Percentiles rank a stretch among this genome's conserved stretches.
These are phyloP conservation scores for Prionailurus bengalensis DNA, from an alignment of 2,113 vertebrate species.

Conservation along the genomic window DNA sequence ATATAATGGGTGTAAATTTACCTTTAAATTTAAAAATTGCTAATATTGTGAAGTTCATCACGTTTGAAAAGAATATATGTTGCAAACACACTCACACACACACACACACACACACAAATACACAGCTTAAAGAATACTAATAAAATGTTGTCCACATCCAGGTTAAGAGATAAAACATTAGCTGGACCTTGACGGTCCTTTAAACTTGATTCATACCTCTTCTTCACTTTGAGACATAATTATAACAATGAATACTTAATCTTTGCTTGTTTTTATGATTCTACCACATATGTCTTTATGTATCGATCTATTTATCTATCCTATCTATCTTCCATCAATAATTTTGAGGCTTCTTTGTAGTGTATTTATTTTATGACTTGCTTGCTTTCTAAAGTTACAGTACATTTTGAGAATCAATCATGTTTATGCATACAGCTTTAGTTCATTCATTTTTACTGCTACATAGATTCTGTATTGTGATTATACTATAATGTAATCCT, in stretches of 20 bases:
- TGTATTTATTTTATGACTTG: not conserved
- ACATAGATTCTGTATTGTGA: not conserved
- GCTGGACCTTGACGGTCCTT: fast-evolving
- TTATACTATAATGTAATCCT: not conserved
- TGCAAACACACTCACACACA: not conserved
- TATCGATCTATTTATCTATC: not conserved
- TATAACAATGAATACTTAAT: not conserved
- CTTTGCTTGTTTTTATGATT: not conserved
- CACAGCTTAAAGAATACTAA: not conserved
- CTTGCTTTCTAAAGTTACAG: not conserved
- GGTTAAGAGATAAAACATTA: not conserved
- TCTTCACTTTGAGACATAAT: not conserved
- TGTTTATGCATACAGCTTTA: not conserved
- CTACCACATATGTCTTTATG: not conserved
- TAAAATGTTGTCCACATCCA: not conserved
- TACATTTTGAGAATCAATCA: not conserved
- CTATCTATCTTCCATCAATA: not conserved
- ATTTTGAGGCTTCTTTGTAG: not conserved
- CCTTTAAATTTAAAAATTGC: not conserved
- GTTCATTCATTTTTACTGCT: not conserved
- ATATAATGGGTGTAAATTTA: not conserved
- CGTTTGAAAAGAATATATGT: not conserved
- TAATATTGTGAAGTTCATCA: not conserved
- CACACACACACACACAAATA: not conserved
- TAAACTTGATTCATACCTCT: not conserved